Evolutionary conservation across 2,113 vertebrate species (phyloP).

Genomic region (Nematolebias whitei): DNA sequence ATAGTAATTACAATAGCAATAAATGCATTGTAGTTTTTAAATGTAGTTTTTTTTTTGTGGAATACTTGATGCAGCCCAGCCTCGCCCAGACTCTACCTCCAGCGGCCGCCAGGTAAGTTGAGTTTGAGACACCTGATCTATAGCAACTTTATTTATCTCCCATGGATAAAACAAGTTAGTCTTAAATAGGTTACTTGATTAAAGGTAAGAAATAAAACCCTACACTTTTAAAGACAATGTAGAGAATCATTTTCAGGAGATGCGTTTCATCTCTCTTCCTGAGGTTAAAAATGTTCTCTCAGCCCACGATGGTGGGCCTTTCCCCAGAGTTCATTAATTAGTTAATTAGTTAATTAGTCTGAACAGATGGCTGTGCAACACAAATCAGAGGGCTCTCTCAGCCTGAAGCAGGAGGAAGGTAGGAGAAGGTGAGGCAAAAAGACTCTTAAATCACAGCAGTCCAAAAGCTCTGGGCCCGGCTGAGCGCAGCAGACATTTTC

Average conservation of each 20-base stretch:
- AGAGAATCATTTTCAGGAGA: conserved; percentile 55
- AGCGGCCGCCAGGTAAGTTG: too few species aligned
- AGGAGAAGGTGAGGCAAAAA: conserved; percentile 64
- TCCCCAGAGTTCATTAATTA: conserved; percentile 83
- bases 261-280: conserved; percentile 71
- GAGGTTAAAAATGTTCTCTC: conserved; percentile 69
- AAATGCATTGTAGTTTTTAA: too few species aligned
- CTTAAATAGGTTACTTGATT: conserved; percentile 28
- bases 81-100: too few species aligned
- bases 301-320: conserved; percentile 67
- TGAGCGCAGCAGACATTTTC: conserved; percentile 59
- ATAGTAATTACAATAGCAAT: too few species aligned
- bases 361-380: conserved; percentile 81
- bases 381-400: conserved; percentile 75
- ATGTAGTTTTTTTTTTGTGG: too few species aligned
- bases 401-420: conserved; percentile 69
- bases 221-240: conserved; percentile 19
- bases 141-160: too few species aligned
- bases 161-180: neutral
- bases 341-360: conserved; percentile 84
- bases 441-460: conserved; percentile 48
- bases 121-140: too few species aligned
- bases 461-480: conserved; percentile 51
- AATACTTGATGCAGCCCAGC: too few species aligned
- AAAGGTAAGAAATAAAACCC: neutral